A percentile compares a stretch with the other conserved stretches of the same genome.
Evolutionary conservation across 2,113 vertebrate species (phyloP).

Genomic region (Sapayoa aenigma): DNA sequence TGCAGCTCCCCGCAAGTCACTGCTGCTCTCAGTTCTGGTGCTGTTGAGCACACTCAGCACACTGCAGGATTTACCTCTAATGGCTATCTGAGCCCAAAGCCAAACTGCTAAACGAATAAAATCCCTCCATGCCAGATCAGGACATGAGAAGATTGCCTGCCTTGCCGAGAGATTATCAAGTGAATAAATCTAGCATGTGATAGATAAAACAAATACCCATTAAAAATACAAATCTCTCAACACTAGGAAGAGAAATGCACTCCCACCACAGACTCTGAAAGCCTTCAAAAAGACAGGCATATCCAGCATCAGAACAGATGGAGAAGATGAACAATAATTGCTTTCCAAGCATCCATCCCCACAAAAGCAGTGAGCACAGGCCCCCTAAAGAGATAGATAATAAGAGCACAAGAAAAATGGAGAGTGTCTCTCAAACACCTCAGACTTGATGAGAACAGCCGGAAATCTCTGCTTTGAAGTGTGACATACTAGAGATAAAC

Average conservation of each 20-base stretch:
- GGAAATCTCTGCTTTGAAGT: neutral
- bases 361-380: neutral
- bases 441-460: neutral
- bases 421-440: neutral
- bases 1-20: neutral
- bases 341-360: conserved; percentile 33
- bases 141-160: neutral
- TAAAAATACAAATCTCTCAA: conserved; percentile 55
- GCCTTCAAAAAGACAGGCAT: neutral
- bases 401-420: conserved; percentile 25
- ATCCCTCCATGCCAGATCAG: neutral
- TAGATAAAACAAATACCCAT: conserved; percentile 58
- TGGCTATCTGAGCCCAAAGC: conserved; percentile 39
- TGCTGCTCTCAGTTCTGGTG: neutral
- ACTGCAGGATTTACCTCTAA: neutral
- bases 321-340: conserved; percentile 34
- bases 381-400: conserved; percentile 1
- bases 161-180: conserved; percentile 30
- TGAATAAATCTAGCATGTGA: conserved; percentile 42
- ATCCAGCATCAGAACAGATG: conserved; percentile 36
- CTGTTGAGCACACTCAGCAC: neutral
- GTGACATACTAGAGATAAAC: neutral
- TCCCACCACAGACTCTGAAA: conserved; percentile 8
- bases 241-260: neutral
- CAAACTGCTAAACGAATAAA: conserved; percentile 14